A percentile compares a stretch with the other conserved stretches of the same genome.
These are phyloP conservation scores for Sericinus montela DNA, from an alignment of 2,888 invertebrate species.

Conservation along the genomic window DNA sequence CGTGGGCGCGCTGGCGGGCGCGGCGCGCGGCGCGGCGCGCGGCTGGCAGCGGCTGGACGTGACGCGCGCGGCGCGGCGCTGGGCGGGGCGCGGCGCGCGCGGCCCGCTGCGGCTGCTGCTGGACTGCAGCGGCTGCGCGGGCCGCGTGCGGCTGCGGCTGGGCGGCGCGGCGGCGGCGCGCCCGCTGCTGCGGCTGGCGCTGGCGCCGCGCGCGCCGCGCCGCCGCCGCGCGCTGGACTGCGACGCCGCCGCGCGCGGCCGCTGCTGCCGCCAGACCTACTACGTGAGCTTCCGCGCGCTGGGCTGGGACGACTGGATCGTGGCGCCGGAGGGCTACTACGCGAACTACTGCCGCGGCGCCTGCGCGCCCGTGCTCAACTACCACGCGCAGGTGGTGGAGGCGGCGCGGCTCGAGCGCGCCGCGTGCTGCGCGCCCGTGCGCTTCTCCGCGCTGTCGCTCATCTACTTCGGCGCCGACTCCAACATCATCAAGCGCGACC, in stretches of 20 bases:
- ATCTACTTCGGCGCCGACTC: conserved; percentile 95
- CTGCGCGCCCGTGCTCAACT: conserved; percentile 91
- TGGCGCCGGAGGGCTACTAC: conserved; percentile 93
- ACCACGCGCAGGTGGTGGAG: conserved; percentile 94
- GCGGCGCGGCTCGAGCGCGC: conserved; percentile 93
- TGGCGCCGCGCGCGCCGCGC: conserved; percentile 84
- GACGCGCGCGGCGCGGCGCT: conserved; percentile 86
- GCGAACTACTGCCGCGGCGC: conserved; percentile 96
- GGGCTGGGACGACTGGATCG: conserved; percentile 97
- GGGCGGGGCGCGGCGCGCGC: conserved; percentile 80
- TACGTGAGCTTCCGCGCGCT: conserved; percentile 94
- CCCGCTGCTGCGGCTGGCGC: conserved; percentile 90
- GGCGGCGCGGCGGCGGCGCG: conserved; percentile 87
- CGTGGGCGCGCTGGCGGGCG: conserved; percentile 48
- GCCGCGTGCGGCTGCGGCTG: conserved; percentile 76
- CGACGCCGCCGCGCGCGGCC: conserved; percentile 75
- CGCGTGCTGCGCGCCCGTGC: conserved; percentile 95
- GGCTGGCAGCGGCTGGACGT: conserved; percentile 95
- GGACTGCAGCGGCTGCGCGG: conserved; percentile 91
- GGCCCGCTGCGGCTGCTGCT: conserved; percentile 85
- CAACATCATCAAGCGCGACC: conserved; percentile 94
- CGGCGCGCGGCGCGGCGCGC: conserved; percentile 45
- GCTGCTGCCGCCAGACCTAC: conserved; percentile 92
- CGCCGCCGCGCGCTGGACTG: conserved; percentile 92
- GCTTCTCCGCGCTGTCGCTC: conserved; percentile 94